Evolutionary conservation across 2,113 vertebrate species (phyloP), one percentile per base, ranked within the genome.

Genomic region (Elachura formosa): DNA sequence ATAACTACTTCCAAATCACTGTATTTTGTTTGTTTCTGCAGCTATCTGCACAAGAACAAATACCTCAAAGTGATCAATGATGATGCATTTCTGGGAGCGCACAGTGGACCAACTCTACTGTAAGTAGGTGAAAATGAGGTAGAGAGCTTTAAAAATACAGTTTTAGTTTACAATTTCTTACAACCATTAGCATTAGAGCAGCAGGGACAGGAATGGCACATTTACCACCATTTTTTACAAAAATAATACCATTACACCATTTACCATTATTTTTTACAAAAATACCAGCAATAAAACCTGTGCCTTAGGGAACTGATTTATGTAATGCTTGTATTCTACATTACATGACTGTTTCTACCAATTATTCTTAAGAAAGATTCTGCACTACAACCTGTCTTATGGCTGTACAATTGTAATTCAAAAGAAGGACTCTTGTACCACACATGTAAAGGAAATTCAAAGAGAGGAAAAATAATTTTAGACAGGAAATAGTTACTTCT

Each of bases 41-140:
- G 99, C 54, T 99, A 99, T 94, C 98, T 99, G 64, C 99, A 99
- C 97, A 99, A 99, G 97, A 99, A 99, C 91, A 98, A 97, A 79
- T 96, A 98, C 81, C 96, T 99, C 86, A 97, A 97, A 94, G 94
- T 95, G 93, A 98, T 99, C 89, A 98, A 98, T 87, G 98, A 99
- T 20, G 98, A 98, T 62, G 98, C 98, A 52, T 99, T 99, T 97
- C 96, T 98, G 36, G 99, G 99, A 73, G 97, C 97, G 45, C 72
- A 98, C 86, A 99, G 98, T 54, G 99, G 99, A 74, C 99, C 99
- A 59, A 98, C 98, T 84, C 97, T 99, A 40, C 96, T 99, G 99
- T 99, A 94, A 99, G 99, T 99, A 98, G 77, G 11, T 87, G 26
- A 78, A 76, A 87, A 54, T 18, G 10, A 72, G 87, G 8, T 31